Conservation (phyloP, 92 coral and sea anemone species). For the Epizoanthus fatuus region DNA sequence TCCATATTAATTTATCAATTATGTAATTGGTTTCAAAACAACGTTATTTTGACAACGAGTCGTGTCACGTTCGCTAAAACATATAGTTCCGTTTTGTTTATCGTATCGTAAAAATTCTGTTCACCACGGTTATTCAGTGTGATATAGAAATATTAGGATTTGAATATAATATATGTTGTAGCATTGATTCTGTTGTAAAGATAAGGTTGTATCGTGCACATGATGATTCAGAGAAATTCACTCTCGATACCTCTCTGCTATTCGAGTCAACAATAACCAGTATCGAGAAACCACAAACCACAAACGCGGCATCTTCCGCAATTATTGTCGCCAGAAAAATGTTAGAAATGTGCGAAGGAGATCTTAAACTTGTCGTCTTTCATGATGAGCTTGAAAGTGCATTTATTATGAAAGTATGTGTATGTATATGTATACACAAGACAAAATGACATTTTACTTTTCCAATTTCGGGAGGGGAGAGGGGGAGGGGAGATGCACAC, state of each 20-base stretch:
- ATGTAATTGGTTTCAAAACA: not conserved
- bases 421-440: not conserved
- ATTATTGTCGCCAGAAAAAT: constrained; percentile 27
- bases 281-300: constrained; percentile 32
- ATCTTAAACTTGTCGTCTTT: constrained; percentile 10
- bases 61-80: not conserved
- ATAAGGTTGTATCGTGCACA: not conserved
- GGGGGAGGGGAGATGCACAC: not conserved
- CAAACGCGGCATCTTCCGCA: constrained; percentile 28
- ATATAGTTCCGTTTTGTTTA: not conserved
- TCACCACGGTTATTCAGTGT: not conserved
- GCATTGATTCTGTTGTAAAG: not conserved
- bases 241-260: constrained; percentile 13
- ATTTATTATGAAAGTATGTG: not conserved
- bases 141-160: not conserved
- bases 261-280: constrained; percentile 9
- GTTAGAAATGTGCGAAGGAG: not conserved
- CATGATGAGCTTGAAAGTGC: constrained; percentile 10
- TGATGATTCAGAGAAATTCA: not conserved
- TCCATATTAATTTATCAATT: not conserved
- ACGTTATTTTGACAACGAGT: constrained; percentile 7
- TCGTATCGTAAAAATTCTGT: not conserved
- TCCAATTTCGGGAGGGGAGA: not conserved
- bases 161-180: not conserved
- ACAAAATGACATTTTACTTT: not conserved